Conservation (phyloP, 1,140 invertebrate species). For the Leptinotarsa undecemlineata region DNA sequence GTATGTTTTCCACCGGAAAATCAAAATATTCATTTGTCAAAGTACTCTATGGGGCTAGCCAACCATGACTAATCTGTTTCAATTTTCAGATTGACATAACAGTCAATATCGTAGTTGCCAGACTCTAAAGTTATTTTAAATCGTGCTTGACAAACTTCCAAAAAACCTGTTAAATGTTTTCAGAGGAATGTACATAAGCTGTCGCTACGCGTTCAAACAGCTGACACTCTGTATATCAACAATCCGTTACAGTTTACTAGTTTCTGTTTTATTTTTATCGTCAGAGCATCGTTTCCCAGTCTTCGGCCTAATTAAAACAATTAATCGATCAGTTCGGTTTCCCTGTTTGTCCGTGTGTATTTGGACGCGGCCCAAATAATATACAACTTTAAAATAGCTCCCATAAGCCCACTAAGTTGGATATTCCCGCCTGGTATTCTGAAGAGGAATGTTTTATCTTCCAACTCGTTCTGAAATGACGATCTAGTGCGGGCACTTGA, state of each 20-base stretch:
- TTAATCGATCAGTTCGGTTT: slow-evolving; percentile 7
- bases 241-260: neutral
- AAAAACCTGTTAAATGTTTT: too few species aligned
- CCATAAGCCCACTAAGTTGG: slow-evolving; percentile 15
- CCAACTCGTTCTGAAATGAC: neutral
- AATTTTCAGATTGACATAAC: too few species aligned
- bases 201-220: too few species aligned
- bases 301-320: slow-evolving; percentile 1
- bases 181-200: too few species aligned
- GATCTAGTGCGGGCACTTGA: neutral
- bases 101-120: too few species aligned
- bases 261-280: neutral
- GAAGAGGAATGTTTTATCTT: slow-evolving; percentile 26
- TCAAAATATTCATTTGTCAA: too few species aligned
- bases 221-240: neutral
- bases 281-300: neutral
- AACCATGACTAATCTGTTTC: too few species aligned
- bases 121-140: too few species aligned
- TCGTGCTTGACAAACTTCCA: too few species aligned
- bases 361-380: slow-evolving; percentile 24
- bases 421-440: slow-evolving; percentile 10
- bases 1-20: too few species aligned
- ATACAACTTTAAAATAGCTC: slow-evolving; percentile 27
- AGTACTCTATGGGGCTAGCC: too few species aligned
- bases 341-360: slow-evolving; percentile 12